Conservation (phyloP, 2,797 vertebrate genomes). For the Pantherophis vulpinus region DNA sequence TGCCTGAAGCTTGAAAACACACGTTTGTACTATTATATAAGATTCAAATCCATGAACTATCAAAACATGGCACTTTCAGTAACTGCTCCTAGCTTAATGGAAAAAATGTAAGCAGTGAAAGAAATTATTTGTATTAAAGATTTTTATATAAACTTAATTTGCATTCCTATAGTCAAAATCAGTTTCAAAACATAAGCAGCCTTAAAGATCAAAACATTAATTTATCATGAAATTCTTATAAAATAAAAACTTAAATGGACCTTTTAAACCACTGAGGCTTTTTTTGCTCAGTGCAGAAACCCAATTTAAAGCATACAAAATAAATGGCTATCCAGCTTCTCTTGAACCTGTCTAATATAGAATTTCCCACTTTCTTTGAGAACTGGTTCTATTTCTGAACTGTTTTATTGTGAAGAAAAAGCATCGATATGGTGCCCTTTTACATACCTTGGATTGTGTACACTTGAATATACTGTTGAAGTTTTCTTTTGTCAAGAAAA, state of each 20-base stretch:
- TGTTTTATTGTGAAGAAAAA: background rate
- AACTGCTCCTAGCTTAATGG: background rate
- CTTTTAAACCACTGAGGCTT: background rate
- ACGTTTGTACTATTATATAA: slow-evolving; percentile 22
- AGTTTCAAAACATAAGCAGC: background rate
- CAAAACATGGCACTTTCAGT: slow-evolving; percentile 15
- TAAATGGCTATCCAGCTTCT: background rate
- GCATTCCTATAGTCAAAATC: background rate
- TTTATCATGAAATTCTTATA: background rate
- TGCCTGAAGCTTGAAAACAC: slow-evolving; percentile 12
- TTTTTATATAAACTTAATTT: background rate
- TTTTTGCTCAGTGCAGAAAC: background rate
- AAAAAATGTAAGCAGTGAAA: background rate
- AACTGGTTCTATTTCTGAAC: background rate
- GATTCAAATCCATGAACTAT: slow-evolving; percentile 22
- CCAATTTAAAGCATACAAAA: background rate
- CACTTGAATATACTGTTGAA: background rate
- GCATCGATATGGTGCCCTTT: background rate
- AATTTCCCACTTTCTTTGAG: background rate
- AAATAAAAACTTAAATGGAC: background rate
- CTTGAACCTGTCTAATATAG: background rate
- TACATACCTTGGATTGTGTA: background rate
- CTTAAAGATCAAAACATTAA: background rate
- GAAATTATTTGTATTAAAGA: background rate
- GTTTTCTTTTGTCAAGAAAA: background rate